Evolutionary conservation across 1,140 invertebrate species (phyloP), one percentile per base, ranked within the genome.

Genomic region (Adoxophyes honmai): DNA sequence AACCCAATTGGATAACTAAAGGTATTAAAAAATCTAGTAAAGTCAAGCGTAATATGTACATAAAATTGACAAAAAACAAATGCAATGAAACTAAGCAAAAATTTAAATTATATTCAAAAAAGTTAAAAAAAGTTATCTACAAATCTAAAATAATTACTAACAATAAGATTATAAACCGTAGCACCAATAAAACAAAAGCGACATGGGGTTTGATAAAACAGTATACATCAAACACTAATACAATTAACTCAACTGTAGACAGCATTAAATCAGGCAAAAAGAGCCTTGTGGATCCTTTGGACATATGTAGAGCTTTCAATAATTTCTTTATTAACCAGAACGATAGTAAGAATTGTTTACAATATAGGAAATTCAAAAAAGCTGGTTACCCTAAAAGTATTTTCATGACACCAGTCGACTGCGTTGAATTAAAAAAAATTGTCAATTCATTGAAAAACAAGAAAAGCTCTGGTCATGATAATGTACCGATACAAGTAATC

Each of bases 1-100:
- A 55, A 28, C 53, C 52, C 6, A 35, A 38, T 6, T 55, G 53
- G 53, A 38, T 28, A 38, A 38, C 52, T 0, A 55, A 55, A 55
- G 53, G 53, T 4, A 55, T 38, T 5, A 9, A n/a, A 21, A 39
- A 37, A 28, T 38, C 53, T 5, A 38, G 53, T n/a, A 55, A 39
- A 21, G 28, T 4, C 7, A 55, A 55, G 36, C 13, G 53, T 9
- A 3, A n/a, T 7, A 28, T 55, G 10, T 13, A 14, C 14, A n/a
- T 39, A 38, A 2, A 38, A 28, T 5, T 9, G n/a, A 14, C 10
- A 38, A 14, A 18, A 4, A 55, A 18, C 8, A 36, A 11, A 11
- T 5, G 9, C 33, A 51, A 33, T 10, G 11, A 21, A 39, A 1
- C 2, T 13, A 7, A 28, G 11, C 14, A 38, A 18, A 38, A 38